Conservation (phyloP, 2,797 vertebrate species). For the Myripristis murdjan region DNA sequence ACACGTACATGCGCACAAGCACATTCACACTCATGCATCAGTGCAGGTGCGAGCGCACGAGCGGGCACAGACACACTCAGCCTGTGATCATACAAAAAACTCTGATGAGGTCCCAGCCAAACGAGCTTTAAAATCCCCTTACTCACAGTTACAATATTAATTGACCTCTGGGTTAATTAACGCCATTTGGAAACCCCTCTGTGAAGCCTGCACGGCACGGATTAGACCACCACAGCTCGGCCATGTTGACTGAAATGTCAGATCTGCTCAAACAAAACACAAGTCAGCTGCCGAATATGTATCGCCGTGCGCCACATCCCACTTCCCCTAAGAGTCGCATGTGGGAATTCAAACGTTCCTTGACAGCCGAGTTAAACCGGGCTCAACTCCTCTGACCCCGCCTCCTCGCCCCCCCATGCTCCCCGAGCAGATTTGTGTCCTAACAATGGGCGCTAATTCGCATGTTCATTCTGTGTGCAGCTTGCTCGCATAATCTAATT, state of each 20-base stretch:
- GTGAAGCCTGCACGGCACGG: conserved; percentile 5
- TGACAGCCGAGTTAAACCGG: conserved; percentile 50
- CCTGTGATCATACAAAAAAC: not conserved
- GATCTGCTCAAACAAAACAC: conserved; percentile 40
- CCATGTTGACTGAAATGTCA: conserved; percentile 44
- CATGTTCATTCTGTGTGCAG: conserved; percentile 51
- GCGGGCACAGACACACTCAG: not conserved
- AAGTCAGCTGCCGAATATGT: conserved; percentile 14
- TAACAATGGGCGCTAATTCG: conserved; percentile 50
- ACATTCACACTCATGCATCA: not conserved
- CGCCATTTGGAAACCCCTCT: conserved; percentile 15
- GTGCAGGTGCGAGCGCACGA: not conserved
- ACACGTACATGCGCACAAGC: not conserved
- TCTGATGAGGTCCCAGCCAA: conserved; percentile 32
- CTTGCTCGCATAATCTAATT: conserved; percentile 60
- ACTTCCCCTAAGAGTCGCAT: conserved; percentile 2
- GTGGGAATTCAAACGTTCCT: conserved; percentile 38
- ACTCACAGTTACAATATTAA: conserved; percentile 53
- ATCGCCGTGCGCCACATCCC: conserved; percentile 14
- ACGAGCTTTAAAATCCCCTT: conserved; percentile 38
- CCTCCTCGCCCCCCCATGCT: not conserved
- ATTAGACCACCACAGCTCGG: conserved; percentile 33
- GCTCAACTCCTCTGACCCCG: conserved; percentile 18
- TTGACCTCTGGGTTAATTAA: conserved; percentile 74
- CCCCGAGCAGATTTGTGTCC: not conserved